Percentiles rank a stretch among this genome's conserved stretches.
Evolutionary conservation across 2,888 invertebrate genomes (phyloP).

Genomic region (Graphium colonna): DNA sequence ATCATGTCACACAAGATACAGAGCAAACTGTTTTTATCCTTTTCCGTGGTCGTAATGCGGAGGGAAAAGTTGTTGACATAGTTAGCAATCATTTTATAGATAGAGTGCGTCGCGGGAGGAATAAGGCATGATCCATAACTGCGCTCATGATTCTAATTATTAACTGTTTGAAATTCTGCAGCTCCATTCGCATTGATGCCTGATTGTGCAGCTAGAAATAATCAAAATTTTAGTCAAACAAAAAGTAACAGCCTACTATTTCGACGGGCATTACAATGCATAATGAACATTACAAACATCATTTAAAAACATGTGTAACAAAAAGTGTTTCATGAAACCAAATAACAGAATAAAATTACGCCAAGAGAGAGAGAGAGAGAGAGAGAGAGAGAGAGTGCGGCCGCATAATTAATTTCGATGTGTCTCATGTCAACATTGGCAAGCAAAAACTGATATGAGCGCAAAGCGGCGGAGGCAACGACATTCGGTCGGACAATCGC

Average conservation of each 20-base stretch:
- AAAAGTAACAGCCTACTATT: background rate
- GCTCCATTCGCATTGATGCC: too few relatives aligned
- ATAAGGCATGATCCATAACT: too few relatives aligned
- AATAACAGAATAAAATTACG: background rate
- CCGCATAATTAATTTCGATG: background rate
- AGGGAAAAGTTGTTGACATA: too few relatives aligned
- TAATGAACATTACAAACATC: background rate
- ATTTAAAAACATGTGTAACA: background rate
- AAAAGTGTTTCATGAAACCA: background rate
- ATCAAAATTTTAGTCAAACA: background rate
- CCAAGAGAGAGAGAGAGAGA: too few relatives aligned
- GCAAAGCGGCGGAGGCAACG: background rate
- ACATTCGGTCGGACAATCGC: slow-evolving; percentile 1
- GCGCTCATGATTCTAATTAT: too few relatives aligned
- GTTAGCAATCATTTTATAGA: too few relatives aligned
- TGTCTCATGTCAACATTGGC: background rate
- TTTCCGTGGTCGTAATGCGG: too few relatives aligned
- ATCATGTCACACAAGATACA: too few relatives aligned
- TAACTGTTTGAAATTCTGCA: too few relatives aligned
- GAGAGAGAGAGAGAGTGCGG: background rate
- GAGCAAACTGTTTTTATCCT: too few relatives aligned
- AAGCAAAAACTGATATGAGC: background rate
- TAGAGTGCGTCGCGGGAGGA: too few relatives aligned
- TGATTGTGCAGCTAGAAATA: too few relatives aligned
- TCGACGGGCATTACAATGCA: background rate